Evolutionary conservation across 2,113 vertebrate species (phyloP).

Genomic region (Melanotaenia duboulayi): DNA sequence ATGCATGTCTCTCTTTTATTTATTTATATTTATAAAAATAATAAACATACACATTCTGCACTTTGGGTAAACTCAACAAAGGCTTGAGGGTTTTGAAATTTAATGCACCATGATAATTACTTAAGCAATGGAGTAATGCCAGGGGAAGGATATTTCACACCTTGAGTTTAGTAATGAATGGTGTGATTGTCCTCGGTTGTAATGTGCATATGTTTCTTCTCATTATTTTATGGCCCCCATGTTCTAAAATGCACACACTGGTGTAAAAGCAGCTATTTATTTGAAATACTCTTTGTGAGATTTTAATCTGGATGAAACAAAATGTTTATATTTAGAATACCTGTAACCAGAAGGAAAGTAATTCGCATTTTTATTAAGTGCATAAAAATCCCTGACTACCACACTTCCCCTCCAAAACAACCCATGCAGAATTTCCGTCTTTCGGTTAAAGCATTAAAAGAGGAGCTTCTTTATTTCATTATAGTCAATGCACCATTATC

Average conservation of each 20-base stretch:
- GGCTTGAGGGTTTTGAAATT: constrained; percentile 71
- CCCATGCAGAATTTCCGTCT: not conserved
- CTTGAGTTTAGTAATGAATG: constrained; percentile 77
- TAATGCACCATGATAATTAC: constrained; percentile 81
- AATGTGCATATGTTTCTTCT: constrained; percentile 62
- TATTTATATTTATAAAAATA: no score
- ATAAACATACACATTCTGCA: constrained; percentile 59
- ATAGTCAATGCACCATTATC: not conserved
- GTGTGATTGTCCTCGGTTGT: constrained; percentile 66
- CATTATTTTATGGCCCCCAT: constrained; percentile 47
- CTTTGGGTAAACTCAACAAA: constrained; percentile 73
- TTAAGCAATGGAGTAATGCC: constrained; percentile 70
- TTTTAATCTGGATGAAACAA: not conserved
- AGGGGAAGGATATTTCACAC: constrained; percentile 74
- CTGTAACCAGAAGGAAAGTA: not conserved
- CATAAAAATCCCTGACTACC: not conserved
- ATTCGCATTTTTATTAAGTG: not conserved
- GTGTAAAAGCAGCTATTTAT: constrained; percentile 1
- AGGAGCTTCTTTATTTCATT: not conserved
- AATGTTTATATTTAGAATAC: constrained; percentile 1
- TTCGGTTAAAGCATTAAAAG: not conserved
- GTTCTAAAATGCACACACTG: constrained; percentile 33
- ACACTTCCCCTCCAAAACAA: not conserved
- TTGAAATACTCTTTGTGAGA: not conserved
- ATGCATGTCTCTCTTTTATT: constrained; percentile 61